Conservation (phyloP, 2,888 invertebrate species). For the Eupithecia pulchellata region DNA sequence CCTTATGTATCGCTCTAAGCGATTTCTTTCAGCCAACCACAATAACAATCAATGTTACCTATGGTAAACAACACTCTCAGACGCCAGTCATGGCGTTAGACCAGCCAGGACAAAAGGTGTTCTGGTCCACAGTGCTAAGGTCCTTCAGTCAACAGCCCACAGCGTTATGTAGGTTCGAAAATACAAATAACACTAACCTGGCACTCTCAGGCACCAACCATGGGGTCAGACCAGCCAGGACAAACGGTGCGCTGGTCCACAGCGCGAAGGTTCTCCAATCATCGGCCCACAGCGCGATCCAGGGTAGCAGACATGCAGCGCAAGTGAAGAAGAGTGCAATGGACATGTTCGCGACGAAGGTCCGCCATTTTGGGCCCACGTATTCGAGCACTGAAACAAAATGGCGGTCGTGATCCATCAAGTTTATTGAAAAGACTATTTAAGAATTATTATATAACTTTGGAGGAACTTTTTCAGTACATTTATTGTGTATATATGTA, state of each 20-base stretch:
- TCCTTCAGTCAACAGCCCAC: slow-evolving; percentile 91
- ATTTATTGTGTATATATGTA: too few species aligned
- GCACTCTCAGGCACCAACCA: slow-evolving; percentile 94
- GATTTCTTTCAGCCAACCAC: too few species aligned
- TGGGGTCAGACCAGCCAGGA: slow-evolving; percentile 89
- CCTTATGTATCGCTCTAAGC: too few species aligned
- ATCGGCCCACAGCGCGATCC: slow-evolving; percentile 92
- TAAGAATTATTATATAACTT: too few species aligned
- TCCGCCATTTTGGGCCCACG: slow-evolving; percentile 95
- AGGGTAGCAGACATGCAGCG: slow-evolving; percentile 91
- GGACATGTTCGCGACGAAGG: slow-evolving; percentile 96
- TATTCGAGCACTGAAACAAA: slow-evolving; percentile 91
- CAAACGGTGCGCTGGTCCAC: slow-evolving; percentile 91
- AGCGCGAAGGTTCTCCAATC: slow-evolving; percentile 93
- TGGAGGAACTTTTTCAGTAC: too few species aligned
- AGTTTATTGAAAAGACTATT: too few species aligned
- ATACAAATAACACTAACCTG: slow-evolving; percentile 76
- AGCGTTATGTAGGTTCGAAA: slow-evolving; percentile 94
- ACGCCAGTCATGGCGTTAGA: slow-evolving; percentile 91
- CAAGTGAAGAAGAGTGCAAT: slow-evolving; percentile 95
- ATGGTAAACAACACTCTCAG: too few species aligned
- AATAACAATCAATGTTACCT: too few species aligned
- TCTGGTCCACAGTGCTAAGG: slow-evolving; percentile 91
- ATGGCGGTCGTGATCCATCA: too few species aligned
- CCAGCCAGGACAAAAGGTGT: slow-evolving; percentile 89